Evolutionary conservation across 2,888 invertebrate species (phyloP).

Genomic region (Hemaris fuciformis): DNA sequence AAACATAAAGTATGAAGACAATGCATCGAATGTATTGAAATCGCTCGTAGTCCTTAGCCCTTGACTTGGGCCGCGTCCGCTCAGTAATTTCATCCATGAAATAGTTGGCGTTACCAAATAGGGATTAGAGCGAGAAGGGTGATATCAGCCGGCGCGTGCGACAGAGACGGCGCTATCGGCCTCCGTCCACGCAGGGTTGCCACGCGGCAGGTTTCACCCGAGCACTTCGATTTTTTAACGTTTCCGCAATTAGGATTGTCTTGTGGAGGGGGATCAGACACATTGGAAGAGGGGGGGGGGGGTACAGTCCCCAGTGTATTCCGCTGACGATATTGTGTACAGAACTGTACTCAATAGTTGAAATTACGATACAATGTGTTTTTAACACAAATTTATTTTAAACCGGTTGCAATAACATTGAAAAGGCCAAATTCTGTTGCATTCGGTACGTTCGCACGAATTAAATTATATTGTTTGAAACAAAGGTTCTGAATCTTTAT

Average conservation of each 20-base stretch:
- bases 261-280: neutral
- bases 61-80: constrained; percentile 33
- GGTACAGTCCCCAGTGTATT: neutral
- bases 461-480: neutral
- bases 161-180: constrained; percentile 36
- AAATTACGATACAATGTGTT: neutral
- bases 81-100: constrained; percentile 81
- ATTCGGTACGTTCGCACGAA: neutral
- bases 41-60: constrained; percentile 36
- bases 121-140: constrained; percentile 72
- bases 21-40: constrained; percentile 8
- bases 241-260: constrained; percentile 11
- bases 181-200: constrained; percentile 17
- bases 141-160: constrained; percentile 31
- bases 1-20: neutral
- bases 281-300: neutral
- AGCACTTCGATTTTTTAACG: constrained; percentile 13
- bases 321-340: neutral
- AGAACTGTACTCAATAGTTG: neutral
- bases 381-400: neutral
- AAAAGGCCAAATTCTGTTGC: neutral
- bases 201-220: constrained; percentile 8
- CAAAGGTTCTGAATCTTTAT: no score
- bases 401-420: neutral
- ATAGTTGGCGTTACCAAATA: constrained; percentile 81